Conservation (phyloP, 1,140 invertebrate species). For the Physella acuta region DNA sequence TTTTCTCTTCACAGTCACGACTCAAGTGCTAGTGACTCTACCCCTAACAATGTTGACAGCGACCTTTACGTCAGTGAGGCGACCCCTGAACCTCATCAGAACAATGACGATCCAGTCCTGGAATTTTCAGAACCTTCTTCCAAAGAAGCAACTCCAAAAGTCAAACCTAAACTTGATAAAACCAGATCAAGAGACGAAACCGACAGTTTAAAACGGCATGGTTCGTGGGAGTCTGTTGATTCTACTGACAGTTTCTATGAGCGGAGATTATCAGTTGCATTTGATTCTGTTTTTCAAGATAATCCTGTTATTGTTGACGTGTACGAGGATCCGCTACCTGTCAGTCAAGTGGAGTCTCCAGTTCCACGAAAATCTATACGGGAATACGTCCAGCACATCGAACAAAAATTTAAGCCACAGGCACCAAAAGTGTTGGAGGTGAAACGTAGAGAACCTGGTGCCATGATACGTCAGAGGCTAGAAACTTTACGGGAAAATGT, state of each 20-base stretch:
- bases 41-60: neutral
- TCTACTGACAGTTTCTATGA: constrained; percentile 46
- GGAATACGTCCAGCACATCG: constrained; percentile 42
- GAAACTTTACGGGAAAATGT: constrained; percentile 36
- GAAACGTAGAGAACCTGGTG: constrained; percentile 37
- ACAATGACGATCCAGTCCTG: neutral
- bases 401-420: constrained; percentile 36
- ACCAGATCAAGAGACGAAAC: neutral
- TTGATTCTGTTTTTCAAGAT: constrained; percentile 37
- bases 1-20: constrained; percentile 39
- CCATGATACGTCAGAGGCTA: constrained; percentile 41
- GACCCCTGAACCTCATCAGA: neutral
- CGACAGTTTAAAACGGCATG: neutral
- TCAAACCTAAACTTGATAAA: neutral
- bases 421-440: constrained; percentile 32
- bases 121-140: constrained; percentile 1
- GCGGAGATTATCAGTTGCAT: constrained; percentile 38
- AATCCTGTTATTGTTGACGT: constrained; percentile 9
- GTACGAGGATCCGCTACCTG: constrained; percentile 34
- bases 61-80: neutral
- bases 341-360: neutral
- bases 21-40: neutral
- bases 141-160: constrained; percentile 12
- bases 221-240: constrained; percentile 26
- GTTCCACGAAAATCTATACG: constrained; percentile 32